Evolutionary conservation across 1,140 invertebrate species (phyloP).

Genomic region (Halesus radiatus): DNA sequence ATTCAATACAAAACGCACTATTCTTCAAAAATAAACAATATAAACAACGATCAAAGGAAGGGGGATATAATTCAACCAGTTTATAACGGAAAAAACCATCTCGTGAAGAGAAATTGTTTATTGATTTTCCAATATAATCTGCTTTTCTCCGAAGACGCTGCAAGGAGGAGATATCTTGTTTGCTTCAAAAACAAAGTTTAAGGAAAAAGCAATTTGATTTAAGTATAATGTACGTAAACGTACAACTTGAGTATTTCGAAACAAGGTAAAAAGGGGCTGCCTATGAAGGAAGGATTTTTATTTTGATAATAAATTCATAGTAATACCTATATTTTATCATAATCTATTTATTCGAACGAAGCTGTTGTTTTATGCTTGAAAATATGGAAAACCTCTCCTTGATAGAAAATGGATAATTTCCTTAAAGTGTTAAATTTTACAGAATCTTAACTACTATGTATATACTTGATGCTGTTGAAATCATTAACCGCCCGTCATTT

Average conservation of each 20-base stretch:
- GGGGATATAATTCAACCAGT: conserved; percentile 51
- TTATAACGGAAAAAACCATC: conserved; percentile 42
- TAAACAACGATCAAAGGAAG: conserved; percentile 52
- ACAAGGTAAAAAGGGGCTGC: background rate
- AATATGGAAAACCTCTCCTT: background rate
- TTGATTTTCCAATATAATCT: conserved; percentile 55
- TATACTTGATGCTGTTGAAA: too few relatives aligned
- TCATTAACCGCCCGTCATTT: too few relatives aligned
- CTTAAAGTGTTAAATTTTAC: too few relatives aligned
- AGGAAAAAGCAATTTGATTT: conserved; percentile 42
- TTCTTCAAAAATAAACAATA: too few relatives aligned
- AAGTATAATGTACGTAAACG: conserved; percentile 21
- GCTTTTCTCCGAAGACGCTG: conserved; percentile 2
- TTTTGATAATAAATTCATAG: conserved; percentile 10
- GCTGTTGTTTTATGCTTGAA: background rate
- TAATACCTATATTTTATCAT: background rate
- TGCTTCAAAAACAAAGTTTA: conserved; percentile 39
- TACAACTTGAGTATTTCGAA: background rate
- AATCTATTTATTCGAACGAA: conserved; percentile 3
- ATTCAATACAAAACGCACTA: too few relatives aligned
- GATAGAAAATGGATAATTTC: too few relatives aligned
- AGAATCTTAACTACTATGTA: too few relatives aligned
- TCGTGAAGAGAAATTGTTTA: conserved; percentile 55
- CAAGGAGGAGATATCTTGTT: conserved; percentile 23
- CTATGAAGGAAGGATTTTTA: background rate